Conservation (phyloP, 2,888 invertebrate genomes). For the Serrognathus titanus region DNA sequence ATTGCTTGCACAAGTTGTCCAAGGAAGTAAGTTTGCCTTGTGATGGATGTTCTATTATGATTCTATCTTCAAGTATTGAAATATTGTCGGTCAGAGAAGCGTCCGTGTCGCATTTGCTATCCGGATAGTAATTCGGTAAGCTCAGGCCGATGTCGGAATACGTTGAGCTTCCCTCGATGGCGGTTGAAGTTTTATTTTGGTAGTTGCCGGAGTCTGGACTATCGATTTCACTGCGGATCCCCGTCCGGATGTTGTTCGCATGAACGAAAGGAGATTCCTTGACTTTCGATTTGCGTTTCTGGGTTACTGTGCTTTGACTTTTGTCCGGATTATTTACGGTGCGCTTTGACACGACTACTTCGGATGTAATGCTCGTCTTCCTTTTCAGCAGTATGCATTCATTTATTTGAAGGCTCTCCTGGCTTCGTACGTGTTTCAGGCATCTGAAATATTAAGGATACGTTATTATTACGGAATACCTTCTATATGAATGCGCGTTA, state of each 20-base stretch:
- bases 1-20: background rate
- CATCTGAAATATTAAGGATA: constrained; percentile 25
- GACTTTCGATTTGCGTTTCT: constrained; percentile 8
- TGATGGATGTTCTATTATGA: background rate
- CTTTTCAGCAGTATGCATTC: constrained; percentile 23
- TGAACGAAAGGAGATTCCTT: constrained; percentile 4
- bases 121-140: constrained; percentile 48
- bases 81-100: constrained; percentile 50
- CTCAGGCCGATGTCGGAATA: constrained; percentile 49
- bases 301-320: constrained; percentile 11
- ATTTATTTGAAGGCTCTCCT: constrained; percentile 31
- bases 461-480: no score
- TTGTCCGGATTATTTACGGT: constrained; percentile 19
- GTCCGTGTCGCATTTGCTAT: constrained; percentile 52
- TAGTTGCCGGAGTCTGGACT: constrained; percentile 56
- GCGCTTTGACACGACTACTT: constrained; percentile 30
- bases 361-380: constrained; percentile 30
- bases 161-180: constrained; percentile 34
- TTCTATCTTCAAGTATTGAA: constrained; percentile 34
- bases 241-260: constrained; percentile 11
- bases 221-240: constrained; percentile 51
- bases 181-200: constrained; percentile 56
- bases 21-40: background rate
- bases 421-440: constrained; percentile 32
- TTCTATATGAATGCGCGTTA: no score